A percentile compares a stretch with the other conserved stretches of the same genome.
Conservation (phyloP, 1,140 invertebrate genomes). For the Protaetia brevitarsis region DNA sequence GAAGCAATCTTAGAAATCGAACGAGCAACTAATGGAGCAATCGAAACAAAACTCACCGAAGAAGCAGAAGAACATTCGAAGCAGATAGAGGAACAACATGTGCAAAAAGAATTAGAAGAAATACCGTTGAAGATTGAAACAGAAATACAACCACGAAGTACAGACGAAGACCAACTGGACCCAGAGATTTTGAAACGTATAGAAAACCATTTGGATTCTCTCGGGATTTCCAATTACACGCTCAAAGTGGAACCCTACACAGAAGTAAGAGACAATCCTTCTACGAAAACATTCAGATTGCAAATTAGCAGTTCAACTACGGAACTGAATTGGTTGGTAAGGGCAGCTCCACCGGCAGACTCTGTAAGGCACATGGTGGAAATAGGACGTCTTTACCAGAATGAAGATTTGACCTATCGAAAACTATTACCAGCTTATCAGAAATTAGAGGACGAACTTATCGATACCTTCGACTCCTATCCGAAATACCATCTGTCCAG, state of each 20-base stretch:
- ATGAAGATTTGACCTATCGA: slow-evolving; percentile 39
- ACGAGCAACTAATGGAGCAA: too few species aligned
- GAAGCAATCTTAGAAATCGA: too few species aligned
- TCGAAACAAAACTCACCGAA: too few species aligned
- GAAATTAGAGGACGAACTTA: slow-evolving; percentile 32
- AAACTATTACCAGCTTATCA: slow-evolving; percentile 35
- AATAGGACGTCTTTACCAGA: slow-evolving; percentile 30
- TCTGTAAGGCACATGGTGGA: neutral
- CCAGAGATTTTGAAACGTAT: neutral
- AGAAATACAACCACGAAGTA: neutral
- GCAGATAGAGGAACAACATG: too few species aligned
- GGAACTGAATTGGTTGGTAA: slow-evolving; percentile 15
- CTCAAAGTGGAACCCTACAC: neutral
- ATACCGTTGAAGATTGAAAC: too few species aligned
- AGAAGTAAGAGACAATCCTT: neutral
- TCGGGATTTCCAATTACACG: neutral
- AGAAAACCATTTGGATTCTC: neutral
- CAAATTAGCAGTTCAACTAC: neutral
- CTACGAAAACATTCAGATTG: neutral
- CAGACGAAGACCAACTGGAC: neutral
- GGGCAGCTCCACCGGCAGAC: slow-evolving; percentile 20
- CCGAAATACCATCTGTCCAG: slow-evolving; percentile 32
- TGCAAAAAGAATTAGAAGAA: too few species aligned
- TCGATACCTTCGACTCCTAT: slow-evolving; percentile 28
- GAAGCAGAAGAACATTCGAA: too few species aligned